Base-by-base conservation (phyloP, 1,140 invertebrate species). In the Lasioglossum albipes region DNA sequence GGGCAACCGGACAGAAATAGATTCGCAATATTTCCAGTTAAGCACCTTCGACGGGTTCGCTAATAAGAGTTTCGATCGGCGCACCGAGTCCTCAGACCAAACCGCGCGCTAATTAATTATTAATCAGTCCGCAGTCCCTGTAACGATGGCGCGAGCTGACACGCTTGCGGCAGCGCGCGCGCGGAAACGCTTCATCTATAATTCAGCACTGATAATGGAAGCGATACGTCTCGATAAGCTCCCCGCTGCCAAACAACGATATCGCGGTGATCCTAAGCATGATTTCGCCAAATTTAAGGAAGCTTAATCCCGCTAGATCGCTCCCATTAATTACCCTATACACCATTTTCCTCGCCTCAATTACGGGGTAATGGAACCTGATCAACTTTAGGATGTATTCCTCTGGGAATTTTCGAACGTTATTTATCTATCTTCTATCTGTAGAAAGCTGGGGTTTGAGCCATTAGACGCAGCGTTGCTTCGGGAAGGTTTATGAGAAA, bases 41-140 rank as follows among this genome's bases (percentile, higher is more conserved):
- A 77, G 75, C 42, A 62, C 27, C 36, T 71, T 70, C 49, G 54
- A 74, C 61, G 61, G 73, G 70, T 79, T 65, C 70, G 49, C 45
- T 79, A 66, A 73, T 65, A 73, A 79, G 69, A 79, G 72, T 41
- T 42, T 73, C 73, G 54, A 73, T 79, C 61, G 42, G 70, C 36
- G 42, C 45, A 49, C 13, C 45, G 22, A 13, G 20, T 9, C 18
- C 41, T 18, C 10, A 20, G 42, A 42, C 2, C 18, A 18, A 71
- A 20, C 9, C 52, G 57, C 31, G 12, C 31, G n/a, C 36, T 73
- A 73, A 79, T 79, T 79, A 79, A 73, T 79, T 73, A 73, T 66
- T 57, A 79, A 71, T 70, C 75, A 64, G 20, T 54, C 22, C 7
- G 20, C 65, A 22, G 49, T 49, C 41, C 7, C 18, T 12, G 4